These are phyloP conservation scores for Shinisaurus crocodilurus DNA, from an alignment of 2,113 vertebrate genomes.

Conservation along the genomic window DNA sequence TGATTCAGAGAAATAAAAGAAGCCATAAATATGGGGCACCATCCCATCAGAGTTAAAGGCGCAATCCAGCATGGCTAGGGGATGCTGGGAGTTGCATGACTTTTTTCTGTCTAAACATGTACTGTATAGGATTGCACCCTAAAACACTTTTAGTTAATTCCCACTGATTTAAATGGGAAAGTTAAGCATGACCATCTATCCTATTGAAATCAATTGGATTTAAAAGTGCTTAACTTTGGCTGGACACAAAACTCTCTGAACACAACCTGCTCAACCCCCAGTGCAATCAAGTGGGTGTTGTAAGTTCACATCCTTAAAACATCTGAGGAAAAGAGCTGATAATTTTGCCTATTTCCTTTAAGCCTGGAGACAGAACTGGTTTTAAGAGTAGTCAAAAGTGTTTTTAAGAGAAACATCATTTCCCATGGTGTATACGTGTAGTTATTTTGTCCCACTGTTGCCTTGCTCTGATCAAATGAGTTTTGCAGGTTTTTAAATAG, in stretches of 20 bases:
- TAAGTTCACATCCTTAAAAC: background rate
- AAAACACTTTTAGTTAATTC: background rate
- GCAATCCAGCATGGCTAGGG: no score
- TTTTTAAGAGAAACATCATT: background rate
- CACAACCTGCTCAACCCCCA: background rate
- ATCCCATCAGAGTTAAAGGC: background rate
- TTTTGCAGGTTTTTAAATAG: background rate
- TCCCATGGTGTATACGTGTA: background rate
- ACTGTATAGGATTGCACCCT: no score
- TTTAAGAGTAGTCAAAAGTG: background rate
- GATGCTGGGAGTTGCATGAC: no score
- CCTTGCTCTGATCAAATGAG: background rate
- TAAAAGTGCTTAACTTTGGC: slow-evolving; percentile 11
- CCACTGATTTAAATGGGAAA: background rate
- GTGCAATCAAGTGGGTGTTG: background rate
- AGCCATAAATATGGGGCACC: background rate
- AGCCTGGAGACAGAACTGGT: background rate
- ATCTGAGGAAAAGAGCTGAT: background rate
- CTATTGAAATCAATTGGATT: background rate
- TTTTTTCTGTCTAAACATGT: no score
- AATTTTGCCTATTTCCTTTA: background rate
- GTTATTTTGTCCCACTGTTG: background rate
- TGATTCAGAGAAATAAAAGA: background rate
- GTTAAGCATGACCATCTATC: background rate
- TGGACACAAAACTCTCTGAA: background rate